Evolutionary conservation across 2,113 vertebrate species (phyloP).

Genomic region (Xiphophorus couchianus): DNA sequence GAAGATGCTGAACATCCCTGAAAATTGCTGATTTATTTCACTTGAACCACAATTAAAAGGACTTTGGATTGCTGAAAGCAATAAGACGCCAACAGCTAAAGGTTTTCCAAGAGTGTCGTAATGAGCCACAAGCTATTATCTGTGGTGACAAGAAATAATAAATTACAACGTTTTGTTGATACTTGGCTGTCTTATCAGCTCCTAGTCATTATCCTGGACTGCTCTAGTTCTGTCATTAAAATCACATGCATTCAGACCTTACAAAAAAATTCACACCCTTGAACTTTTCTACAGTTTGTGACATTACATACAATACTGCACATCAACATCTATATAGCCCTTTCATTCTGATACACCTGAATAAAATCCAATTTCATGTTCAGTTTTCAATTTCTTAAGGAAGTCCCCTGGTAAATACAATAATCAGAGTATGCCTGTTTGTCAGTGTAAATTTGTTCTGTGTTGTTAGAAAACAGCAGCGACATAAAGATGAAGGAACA

Average conservation of each 20-base stretch:
- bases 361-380: background rate
- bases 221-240: constrained; percentile 25
- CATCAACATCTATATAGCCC: too few relatives aligned
- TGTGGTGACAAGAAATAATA: constrained; percentile 7
- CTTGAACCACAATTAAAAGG: background rate
- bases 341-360: background rate
- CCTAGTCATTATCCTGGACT: constrained; percentile 1
- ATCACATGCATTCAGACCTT: background rate
- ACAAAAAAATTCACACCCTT: background rate
- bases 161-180: constrained; percentile 4
- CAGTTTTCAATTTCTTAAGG: background rate
- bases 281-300: too few relatives aligned
- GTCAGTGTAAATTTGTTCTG: background rate
- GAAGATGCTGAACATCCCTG: too few relatives aligned
- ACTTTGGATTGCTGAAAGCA: background rate
- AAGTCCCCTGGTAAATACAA: background rate
- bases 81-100: constrained; percentile 2
- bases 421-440: background rate
- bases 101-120: constrained; percentile 6
- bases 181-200: constrained; percentile 31
- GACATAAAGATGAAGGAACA: too few relatives aligned
- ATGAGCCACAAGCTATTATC: constrained; percentile 15
- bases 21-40: too few relatives aligned
- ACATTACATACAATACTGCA: too few relatives aligned
- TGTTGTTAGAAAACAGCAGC: background rate